Percentiles rank a stretch among this genome's conserved stretches.
Conservation (phyloP, 2,888 invertebrate species). For the Drosophila tripunctata region DNA sequence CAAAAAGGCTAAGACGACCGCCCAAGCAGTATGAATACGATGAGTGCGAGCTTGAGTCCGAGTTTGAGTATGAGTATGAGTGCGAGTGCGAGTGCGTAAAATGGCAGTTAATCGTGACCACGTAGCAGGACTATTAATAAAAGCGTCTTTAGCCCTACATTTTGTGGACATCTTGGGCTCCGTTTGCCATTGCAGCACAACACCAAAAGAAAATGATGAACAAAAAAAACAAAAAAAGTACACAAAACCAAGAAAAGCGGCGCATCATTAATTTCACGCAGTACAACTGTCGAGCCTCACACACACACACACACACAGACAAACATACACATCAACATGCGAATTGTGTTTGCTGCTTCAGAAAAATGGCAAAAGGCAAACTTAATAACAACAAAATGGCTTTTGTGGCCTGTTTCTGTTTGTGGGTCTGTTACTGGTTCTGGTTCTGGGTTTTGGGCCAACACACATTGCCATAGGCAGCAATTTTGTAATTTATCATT, state of each 20-base stretch:
- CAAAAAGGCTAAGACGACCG: slow-evolving; percentile 64
- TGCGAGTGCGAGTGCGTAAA: slow-evolving; percentile 72
- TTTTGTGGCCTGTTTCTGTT: slow-evolving; percentile 65
- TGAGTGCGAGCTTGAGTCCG: slow-evolving; percentile 27
- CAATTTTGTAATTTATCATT: slow-evolving; percentile 80
- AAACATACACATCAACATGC: slow-evolving; percentile 23
- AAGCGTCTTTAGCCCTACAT: slow-evolving; percentile 74
- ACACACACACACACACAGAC: slow-evolving; percentile 24
- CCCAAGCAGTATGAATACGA: slow-evolving; percentile 12
- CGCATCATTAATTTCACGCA: slow-evolving; percentile 79
- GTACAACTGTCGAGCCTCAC: slow-evolving; percentile 76
- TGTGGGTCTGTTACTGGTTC: not conserved
- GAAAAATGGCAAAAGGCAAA: slow-evolving; percentile 73
- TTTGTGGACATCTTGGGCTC: slow-evolving; percentile 70
- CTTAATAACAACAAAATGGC: slow-evolving; percentile 81
- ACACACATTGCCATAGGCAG: slow-evolving; percentile 71
- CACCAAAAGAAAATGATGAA: slow-evolving; percentile 11
- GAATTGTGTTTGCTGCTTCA: slow-evolving; percentile 51
- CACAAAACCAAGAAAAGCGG: slow-evolving; percentile 57
- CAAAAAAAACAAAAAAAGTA: slow-evolving; percentile 36
- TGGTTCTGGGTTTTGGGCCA: slow-evolving; percentile 50
- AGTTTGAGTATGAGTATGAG: slow-evolving; percentile 31
- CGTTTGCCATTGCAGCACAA: slow-evolving; percentile 31
- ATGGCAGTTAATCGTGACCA: slow-evolving; percentile 78
- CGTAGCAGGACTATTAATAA: slow-evolving; percentile 78